phyloP scores from a whole-genome alignment of 35 echinoderm and acorn worm genomes.

The Patiria miniata region DNA sequence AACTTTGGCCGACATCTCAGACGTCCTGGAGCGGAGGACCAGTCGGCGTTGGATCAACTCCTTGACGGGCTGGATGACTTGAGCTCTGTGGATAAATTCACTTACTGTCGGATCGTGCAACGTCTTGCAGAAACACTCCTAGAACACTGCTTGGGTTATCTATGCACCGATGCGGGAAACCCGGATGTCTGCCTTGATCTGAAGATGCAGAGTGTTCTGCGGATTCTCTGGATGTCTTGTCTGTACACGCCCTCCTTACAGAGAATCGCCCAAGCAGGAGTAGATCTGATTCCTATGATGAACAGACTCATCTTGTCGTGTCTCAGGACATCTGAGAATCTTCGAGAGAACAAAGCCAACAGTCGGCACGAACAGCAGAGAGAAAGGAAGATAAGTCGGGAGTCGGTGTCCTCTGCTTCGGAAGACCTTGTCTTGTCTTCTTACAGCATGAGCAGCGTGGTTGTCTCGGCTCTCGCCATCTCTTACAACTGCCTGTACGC shows the following conservation, averaged over 20 bases:
- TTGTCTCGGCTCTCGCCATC: conserved; percentile 72
- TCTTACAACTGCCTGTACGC: conserved; percentile 78
- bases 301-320: conserved; percentile 68
- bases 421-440: conserved; percentile 39
- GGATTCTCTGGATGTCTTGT: conserved; percentile 82
- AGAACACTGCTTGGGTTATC: conserved; percentile 71
- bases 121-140: conserved; percentile 72
- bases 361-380: not conserved
- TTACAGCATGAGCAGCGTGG: conserved; percentile 68
- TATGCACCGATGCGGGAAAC: conserved; percentile 56
- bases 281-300: conserved; percentile 57
- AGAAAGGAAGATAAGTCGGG: conserved; percentile 35
- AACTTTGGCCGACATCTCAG: conserved; percentile 74
- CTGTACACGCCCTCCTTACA: conserved; percentile 79
- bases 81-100: conserved; percentile 59
- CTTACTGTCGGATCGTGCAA: conserved; percentile 76
- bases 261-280: conserved; percentile 51
- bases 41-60: conserved; percentile 58
- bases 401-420: conserved; percentile 5
- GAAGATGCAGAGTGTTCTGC: conserved; percentile 83
- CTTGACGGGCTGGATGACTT: conserved; percentile 85
- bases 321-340: conserved; percentile 50
- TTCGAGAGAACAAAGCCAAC: conserved; percentile 36
- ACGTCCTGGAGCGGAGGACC: conserved; percentile 66
- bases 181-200: conserved; percentile 72